phyloP scores from a whole-genome alignment of 2,113 vertebrate genomes.

The Baryphthengus martii region DNA sequence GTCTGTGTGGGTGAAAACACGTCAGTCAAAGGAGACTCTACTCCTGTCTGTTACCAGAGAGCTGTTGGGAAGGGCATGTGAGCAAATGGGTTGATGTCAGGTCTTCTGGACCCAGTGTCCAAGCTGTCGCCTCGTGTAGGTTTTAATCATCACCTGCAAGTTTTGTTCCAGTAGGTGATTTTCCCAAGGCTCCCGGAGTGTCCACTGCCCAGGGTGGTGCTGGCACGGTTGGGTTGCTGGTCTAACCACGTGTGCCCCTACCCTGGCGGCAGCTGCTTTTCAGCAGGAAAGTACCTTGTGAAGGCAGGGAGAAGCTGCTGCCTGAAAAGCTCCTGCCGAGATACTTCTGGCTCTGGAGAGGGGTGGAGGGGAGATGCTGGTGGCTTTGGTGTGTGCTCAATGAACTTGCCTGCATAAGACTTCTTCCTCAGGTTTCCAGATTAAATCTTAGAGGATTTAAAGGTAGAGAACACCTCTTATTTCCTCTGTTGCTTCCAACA shows the following conservation, averaged over 20 bases:
- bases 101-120: not conserved
- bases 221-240: not conserved
- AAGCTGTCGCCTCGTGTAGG: not conserved
- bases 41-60: not conserved
- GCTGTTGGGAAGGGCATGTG: fast-evolving
- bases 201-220: not conserved
- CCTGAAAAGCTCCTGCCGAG: not conserved
- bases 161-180: not conserved
- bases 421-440: not conserved
- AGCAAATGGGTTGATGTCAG: not conserved
- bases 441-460: not conserved
- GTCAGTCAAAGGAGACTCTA: fast-evolving
- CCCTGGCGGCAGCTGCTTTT: not conserved
- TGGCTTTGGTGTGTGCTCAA: not conserved
- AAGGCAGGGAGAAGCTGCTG: not conserved
- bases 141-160: not conserved
- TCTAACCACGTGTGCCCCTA: not conserved
- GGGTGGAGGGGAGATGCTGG: not conserved
- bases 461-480: conserved; percentile 10
- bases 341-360: not conserved
- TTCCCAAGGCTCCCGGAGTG: not conserved
- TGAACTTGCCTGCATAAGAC: not conserved
- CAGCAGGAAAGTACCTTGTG: not conserved
- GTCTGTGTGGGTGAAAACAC: not conserved
- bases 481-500: conserved; percentile 23